Percentiles rank a stretch among this genome's conserved stretches.
Evolutionary conservation across 2,888 invertebrate genomes (phyloP).

Genomic region (Idaea straminata): DNA sequence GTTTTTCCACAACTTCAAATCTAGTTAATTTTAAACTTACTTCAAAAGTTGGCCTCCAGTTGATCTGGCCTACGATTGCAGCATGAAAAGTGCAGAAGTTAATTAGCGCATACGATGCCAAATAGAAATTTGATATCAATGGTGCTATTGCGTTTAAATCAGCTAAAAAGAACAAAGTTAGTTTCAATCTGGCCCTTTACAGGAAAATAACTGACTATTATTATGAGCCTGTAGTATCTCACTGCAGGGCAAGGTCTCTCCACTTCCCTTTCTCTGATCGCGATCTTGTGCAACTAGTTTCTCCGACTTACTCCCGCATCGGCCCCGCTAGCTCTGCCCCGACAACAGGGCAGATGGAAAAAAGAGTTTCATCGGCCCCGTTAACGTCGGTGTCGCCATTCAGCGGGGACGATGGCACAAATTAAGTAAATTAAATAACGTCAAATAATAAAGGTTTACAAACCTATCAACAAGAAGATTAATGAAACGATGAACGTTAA

Average conservation of each 20-base stretch:
- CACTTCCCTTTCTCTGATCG: too few species aligned
- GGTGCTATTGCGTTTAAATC: constrained; percentile 94
- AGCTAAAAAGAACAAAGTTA: constrained; percentile 74
- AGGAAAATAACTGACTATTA: neutral
- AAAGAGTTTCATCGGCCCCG: too few species aligned
- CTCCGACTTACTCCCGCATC: too few species aligned
- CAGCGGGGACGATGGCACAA: too few species aligned
- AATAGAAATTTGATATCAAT: constrained; percentile 95
- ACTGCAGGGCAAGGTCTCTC: too few species aligned
- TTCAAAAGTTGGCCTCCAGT: constrained; percentile 94
- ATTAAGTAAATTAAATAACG: neutral
- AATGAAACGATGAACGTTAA: constrained; percentile 94
- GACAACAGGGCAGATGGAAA: too few species aligned
- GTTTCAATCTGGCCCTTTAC: neutral
- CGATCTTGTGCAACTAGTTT: too few species aligned
- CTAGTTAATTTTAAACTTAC: constrained; percentile 65
- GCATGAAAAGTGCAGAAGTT: constrained; percentile 98
- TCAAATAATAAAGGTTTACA: constrained; percentile 24
- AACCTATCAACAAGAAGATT: constrained; percentile 93
- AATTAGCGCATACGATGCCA: constrained; percentile 95
- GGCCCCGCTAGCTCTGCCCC: too few species aligned
- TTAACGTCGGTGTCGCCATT: too few species aligned
- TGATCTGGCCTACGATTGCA: constrained; percentile 90
- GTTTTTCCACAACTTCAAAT: too few species aligned
- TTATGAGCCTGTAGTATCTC: too few species aligned